Evolutionary conservation across 2,888 invertebrate genomes (phyloP).

Genomic region (Agonopterix arenella): DNA sequence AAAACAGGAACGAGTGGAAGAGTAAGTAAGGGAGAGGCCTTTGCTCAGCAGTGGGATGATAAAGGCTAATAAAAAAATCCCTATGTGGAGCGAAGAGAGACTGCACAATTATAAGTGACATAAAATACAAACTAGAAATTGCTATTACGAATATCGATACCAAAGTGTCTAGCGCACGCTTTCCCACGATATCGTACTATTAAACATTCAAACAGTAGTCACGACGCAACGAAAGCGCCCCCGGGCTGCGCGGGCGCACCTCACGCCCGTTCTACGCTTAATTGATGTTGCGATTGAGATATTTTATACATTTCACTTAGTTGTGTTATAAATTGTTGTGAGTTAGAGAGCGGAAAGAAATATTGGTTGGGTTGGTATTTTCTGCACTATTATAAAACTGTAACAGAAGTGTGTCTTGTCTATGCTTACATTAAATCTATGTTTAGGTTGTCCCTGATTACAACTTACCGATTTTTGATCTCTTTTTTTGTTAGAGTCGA

Average conservation of each 20-base stretch:
- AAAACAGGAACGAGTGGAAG: no score
- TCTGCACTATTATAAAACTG: no score
- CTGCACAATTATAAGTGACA: no score
- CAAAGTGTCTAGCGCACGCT: conserved; percentile 1
- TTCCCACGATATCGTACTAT: conserved; percentile 30
- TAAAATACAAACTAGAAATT: no score
- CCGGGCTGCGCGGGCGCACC: conserved; percentile 14
- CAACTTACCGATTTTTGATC: no score
- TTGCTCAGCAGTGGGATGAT: no score
- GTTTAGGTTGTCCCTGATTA: no score
- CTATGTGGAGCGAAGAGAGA: no score
- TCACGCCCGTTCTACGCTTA: conserved; percentile 2
- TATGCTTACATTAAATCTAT: background rate
- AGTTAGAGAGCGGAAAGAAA: background rate
- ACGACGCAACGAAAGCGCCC: conserved; percentile 19
- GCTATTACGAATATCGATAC: conserved; percentile 9
- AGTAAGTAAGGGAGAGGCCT: no score
- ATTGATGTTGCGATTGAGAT: conserved; percentile 20
- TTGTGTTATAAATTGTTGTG: conserved; percentile 4
- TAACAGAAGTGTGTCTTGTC: no score
- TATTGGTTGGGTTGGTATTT: background rate
- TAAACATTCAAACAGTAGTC: conserved; percentile 32
- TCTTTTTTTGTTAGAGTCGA: no score
- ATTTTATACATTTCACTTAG: conserved; percentile 10
- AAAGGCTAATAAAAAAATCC: no score